These are phyloP conservation scores for Pegoplata infirma DNA, from an alignment of 2,888 invertebrate species.

Conservation along the genomic window DNA sequence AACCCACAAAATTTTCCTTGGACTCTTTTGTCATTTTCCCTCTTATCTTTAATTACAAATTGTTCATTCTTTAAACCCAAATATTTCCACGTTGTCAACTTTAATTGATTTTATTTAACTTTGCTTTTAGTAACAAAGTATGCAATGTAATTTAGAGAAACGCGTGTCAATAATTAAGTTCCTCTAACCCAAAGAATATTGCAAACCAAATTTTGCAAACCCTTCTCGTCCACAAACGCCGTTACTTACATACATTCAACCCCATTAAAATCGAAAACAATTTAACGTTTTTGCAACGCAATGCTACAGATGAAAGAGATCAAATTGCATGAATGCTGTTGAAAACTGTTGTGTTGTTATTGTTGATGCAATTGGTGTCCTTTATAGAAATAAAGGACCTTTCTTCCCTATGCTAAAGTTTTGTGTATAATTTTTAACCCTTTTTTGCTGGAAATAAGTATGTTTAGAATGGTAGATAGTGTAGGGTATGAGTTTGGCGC, in stretches of 20 bases:
- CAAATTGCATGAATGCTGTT: constrained; percentile 60
- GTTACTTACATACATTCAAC: not conserved
- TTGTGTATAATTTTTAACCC: too few relatives aligned
- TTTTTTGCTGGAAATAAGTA: constrained; percentile 19
- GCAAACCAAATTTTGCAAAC: constrained; percentile 24
- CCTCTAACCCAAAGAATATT: constrained; percentile 58
- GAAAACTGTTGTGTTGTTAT: constrained; percentile 7
- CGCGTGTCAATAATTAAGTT: constrained; percentile 76
- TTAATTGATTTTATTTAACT: constrained; percentile 61
- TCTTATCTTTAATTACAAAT: not conserved
- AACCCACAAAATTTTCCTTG: too few relatives aligned
- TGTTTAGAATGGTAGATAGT: not conserved
- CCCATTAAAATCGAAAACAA: not conserved
- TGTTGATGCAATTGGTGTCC: constrained; percentile 58
- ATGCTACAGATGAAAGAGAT: constrained; percentile 49
- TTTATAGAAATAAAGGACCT: constrained; percentile 38
- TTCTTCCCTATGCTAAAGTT: constrained; percentile 29
- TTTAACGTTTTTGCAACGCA: constrained; percentile 48
- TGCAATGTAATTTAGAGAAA: constrained; percentile 47
- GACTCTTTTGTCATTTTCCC: too few relatives aligned
- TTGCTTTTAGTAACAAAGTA: constrained; percentile 36
- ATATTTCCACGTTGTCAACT: constrained; percentile 42
- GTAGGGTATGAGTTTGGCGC: constrained; percentile 42
- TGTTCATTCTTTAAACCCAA: constrained; percentile 15
- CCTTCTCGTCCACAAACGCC: constrained; percentile 6